Evolutionary conservation across 2,888 invertebrate species (phyloP), one percentile per base, ranked within the genome.

Genomic region (Eueremaeus valkanovi): DNA sequence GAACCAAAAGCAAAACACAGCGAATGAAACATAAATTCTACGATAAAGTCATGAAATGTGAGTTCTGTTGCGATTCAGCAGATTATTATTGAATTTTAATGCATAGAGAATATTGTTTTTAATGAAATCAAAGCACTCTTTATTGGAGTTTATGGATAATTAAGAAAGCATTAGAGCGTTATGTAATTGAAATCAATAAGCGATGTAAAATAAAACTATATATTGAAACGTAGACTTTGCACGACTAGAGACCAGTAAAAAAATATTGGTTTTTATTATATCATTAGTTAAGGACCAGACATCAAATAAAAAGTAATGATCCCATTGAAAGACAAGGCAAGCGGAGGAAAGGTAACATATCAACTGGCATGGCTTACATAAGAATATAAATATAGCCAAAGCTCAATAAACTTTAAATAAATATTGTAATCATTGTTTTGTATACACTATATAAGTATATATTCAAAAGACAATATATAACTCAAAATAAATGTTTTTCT

Each of bases 111-210:
- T 31, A 63, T 8, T 8, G 21, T 58, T 9, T 31, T 11, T n/a
- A 33, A 63, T 33, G 21, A 63, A 63, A 63, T 33, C 3, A 18
- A 21, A 31, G 5, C 8, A 33, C 31, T 8, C 33, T 63, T 63
- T 31, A 63, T 31, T 33, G 13, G 31, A 18, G 31, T 63, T 63
- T 63, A 63, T 31, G 63, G 31, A 33, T 63, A 63, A 63, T 63
- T 63, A 63, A 63, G 63, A 33, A 33, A 31, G 33, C 63, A 63
- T 63, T 63, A 63, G 33, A 63, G 9, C 13, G 18, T 13, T 55
- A 5, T 13, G 9, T 33, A 31, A 11, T 16, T 31, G 9, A 63
- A 63, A 63, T 63, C 63, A 63, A 63, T 63, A 63, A 31, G 9
- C 21, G 18, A 55, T 21, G 13, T 21, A 11, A 63, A 27, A 11